Percentiles rank a stretch among this genome's conserved stretches.
Conservation (phyloP, 35 echinoderm and acorn worm species). For the Ptychodera flava region DNA sequence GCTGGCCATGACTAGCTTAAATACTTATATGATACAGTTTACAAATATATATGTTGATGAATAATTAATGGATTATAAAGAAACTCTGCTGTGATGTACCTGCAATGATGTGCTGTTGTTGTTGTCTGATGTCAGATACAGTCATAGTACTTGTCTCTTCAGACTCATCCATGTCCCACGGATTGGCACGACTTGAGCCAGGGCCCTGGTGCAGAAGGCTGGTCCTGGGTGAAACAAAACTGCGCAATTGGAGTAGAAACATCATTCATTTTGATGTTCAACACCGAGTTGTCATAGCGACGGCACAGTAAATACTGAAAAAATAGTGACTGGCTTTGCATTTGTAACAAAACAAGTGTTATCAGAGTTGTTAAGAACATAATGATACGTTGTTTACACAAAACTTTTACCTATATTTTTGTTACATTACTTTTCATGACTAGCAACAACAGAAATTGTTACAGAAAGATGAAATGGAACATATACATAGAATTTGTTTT, state of each 20-base stretch:
- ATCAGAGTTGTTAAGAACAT: no score
- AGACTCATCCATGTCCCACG: constrained; percentile 28
- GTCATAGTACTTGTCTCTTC: constrained; percentile 49
- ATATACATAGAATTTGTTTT: no score
- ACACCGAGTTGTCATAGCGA: background rate
- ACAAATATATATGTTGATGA: no score
- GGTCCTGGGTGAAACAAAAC: constrained; percentile 17
- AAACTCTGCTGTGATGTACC: constrained; percentile 14
- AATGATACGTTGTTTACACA: no score
- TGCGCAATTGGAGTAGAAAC: no score
- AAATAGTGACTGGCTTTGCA: background rate
- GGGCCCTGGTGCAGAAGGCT: constrained; percentile 35
- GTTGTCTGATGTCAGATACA: constrained; percentile 36
- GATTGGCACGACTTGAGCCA: constrained; percentile 43
- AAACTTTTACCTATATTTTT: no score
- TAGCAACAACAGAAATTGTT: no score
- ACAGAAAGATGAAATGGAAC: no score
- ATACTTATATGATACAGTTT: no score
- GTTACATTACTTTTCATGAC: no score
- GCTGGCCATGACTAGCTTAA: no score
- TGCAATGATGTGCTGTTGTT: constrained; percentile 56
- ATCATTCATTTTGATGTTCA: background rate
- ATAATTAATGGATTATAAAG: background rate
- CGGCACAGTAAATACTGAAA: background rate
- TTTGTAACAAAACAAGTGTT: no score